Percentiles rank a stretch among this genome's conserved stretches.
Conservation (phyloP, 2,888 invertebrate genomes). For the Hydriomena furcata region DNA sequence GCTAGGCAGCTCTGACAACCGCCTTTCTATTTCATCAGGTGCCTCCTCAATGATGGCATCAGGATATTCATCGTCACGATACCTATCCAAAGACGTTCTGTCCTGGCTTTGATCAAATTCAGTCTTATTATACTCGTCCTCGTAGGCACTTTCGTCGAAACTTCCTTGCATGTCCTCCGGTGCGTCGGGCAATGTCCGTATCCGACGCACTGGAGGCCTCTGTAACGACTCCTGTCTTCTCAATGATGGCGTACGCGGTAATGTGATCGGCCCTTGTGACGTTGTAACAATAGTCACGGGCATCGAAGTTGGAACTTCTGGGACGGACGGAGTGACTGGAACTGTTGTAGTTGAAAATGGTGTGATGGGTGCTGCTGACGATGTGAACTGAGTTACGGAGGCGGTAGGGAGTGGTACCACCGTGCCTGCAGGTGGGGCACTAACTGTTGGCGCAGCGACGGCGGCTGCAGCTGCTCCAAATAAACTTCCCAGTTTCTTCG, state of each 20-base stretch:
- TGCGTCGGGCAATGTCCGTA: slow-evolving; percentile 75
- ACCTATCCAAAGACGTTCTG: slow-evolving; percentile 72
- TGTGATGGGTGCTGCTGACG: slow-evolving; percentile 60
- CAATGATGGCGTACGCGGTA: slow-evolving; percentile 73
- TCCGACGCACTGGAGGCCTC: slow-evolving; percentile 75
- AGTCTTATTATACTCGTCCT: slow-evolving; percentile 81
- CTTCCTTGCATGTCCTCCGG: slow-evolving; percentile 73
- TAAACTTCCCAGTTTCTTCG: slow-evolving; percentile 76
- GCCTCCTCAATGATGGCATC: slow-evolving; percentile 66
- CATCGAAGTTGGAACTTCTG: slow-evolving; percentile 64
- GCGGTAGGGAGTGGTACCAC: slow-evolving; percentile 45
- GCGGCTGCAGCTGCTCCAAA: slow-evolving; percentile 79
- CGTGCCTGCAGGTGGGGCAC: slow-evolving; percentile 45
- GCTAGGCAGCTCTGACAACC: slow-evolving; percentile 57
- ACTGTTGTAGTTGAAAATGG: slow-evolving; percentile 61
- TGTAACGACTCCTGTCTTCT: slow-evolving; percentile 80
- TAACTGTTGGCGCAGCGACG: slow-evolving; percentile 61
- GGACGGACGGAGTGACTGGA: slow-evolving; percentile 69
- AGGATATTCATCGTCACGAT: slow-evolving; percentile 72
- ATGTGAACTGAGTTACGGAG: slow-evolving; percentile 51
- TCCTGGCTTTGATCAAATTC: slow-evolving; percentile 74
- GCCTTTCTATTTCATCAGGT: slow-evolving; percentile 67
- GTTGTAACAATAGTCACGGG: slow-evolving; percentile 64
- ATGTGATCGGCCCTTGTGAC: slow-evolving; percentile 55
- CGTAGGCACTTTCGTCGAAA: slow-evolving; percentile 82